Evolutionary conservation across 2,113 vertebrate genomes (phyloP).

Genomic region (Arenaria interpres): DNA sequence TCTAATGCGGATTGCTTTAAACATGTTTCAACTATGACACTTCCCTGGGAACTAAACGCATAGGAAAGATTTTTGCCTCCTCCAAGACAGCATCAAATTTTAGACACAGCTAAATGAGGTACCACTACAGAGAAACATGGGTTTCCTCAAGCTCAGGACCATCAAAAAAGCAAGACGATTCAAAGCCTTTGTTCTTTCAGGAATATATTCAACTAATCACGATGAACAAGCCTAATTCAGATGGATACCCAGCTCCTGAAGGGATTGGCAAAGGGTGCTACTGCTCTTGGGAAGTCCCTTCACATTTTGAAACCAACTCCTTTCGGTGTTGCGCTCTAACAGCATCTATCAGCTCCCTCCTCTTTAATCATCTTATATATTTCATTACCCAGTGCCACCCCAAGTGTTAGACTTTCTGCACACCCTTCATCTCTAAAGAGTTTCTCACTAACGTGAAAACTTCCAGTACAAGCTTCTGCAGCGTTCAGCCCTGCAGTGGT

Average conservation of each 20-base stretch:
- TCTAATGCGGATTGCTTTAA: not conserved
- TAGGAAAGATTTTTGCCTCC: conserved; percentile 13
- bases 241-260: not conserved
- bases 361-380: not conserved
- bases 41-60: not conserved
- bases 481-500: not conserved
- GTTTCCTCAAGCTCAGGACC: not conserved
- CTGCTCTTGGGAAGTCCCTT: not conserved
- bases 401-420: not conserved
- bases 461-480: not conserved
- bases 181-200: not conserved
- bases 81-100: not conserved
- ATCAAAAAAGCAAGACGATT: not conserved
- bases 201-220: not conserved
- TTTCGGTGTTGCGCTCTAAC: not conserved
- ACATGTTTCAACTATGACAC: not conserved
- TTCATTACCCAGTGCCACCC: not conserved
- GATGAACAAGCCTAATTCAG: not conserved
- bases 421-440: not conserved
- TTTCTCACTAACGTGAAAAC: not conserved
- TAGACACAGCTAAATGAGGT: not conserved
- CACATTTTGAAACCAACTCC: not conserved
- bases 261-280: not conserved
- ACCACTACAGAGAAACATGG: not conserved
- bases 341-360: not conserved